These are phyloP conservation scores for Aphaenogaster rudis DNA, from an alignment of 1,140 invertebrate genomes.

Conservation along the genomic window DNA sequence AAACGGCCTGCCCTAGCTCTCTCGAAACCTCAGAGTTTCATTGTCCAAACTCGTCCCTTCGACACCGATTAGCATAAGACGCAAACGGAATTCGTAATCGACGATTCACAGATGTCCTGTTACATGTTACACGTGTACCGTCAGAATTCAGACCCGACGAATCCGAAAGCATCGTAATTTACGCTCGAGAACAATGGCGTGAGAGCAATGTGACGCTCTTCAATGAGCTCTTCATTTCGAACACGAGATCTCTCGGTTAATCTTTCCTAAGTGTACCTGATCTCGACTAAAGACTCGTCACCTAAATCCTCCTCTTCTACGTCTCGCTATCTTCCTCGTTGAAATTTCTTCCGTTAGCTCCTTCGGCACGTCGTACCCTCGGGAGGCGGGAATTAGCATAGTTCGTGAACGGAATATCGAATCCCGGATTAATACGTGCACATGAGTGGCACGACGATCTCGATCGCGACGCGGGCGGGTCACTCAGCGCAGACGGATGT, in stretches of 20 bases:
- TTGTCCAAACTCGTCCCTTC: slow-evolving; percentile 31
- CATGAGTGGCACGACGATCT: slow-evolving; percentile 20
- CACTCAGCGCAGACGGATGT: neutral
- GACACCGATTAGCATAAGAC: slow-evolving; percentile 56
- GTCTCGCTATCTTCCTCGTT: neutral
- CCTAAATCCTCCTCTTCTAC: too few species aligned
- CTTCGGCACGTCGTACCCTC: neutral
- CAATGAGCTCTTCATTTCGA: neutral
- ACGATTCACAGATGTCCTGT: slow-evolving; percentile 65
- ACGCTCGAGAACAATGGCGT: neutral
- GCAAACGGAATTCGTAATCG: slow-evolving; percentile 62
- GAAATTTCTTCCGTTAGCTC: slow-evolving; percentile 28
- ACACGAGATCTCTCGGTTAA: neutral
- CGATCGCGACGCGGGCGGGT: slow-evolving; percentile 50
- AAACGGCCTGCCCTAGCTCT: neutral
- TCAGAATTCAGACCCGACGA: slow-evolving; percentile 48
- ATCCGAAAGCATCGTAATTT: neutral
- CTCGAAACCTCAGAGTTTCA: neutral
- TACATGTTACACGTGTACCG: slow-evolving; percentile 43
- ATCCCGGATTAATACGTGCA: slow-evolving; percentile 13
- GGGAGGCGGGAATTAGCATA: slow-evolving; percentile 59
- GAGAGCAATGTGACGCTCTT: neutral
- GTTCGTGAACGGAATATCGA: slow-evolving; percentile 61
- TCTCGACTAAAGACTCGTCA: neutral
- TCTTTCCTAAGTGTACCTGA: neutral